phyloP scores from a whole-genome alignment of 2,113 vertebrate species.

The Oncorhynchus clarkii region DNA sequence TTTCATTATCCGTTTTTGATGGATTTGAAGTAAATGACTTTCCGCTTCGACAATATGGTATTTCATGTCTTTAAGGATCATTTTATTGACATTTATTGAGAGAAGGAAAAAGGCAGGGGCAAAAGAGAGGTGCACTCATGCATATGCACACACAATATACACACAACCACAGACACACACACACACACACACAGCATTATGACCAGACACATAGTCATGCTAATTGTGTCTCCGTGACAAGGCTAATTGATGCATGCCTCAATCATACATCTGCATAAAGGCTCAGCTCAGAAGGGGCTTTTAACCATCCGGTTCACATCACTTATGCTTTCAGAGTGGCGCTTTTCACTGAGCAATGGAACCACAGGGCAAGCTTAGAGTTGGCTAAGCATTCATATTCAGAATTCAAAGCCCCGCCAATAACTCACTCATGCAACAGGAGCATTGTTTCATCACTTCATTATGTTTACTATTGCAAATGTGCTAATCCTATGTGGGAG shows the following conservation, averaged over 20 bases:
- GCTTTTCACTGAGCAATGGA: not conserved
- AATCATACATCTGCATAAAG: conserved; percentile 13
- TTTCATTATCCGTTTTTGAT: not conserved
- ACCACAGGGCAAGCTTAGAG: not conserved
- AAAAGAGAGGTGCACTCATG: not conserved
- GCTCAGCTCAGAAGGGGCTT: not conserved
- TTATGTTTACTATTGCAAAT: not conserved
- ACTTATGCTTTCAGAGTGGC: not conserved
- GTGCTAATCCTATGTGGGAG: too few relatives aligned
- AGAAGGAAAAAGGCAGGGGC: not conserved
- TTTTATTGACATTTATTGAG: not conserved
- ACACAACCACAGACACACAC: not conserved
- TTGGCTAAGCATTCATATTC: not conserved
- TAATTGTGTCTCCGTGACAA: conserved; percentile 10
- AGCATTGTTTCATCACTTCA: not conserved
- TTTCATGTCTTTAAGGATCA: too few relatives aligned
- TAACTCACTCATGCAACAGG: not conserved
- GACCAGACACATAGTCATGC: not conserved
- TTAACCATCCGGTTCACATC: not conserved
- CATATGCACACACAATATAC: not conserved
- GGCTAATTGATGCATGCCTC: conserved; percentile 21
- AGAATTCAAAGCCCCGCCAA: not conserved
- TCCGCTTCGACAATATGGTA: too few relatives aligned
- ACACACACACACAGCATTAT: not conserved
- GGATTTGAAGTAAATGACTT: too few relatives aligned